Base-by-base conservation (phyloP, 2,797 vertebrate species). In the Acipenser oxyrinchus region DNA sequence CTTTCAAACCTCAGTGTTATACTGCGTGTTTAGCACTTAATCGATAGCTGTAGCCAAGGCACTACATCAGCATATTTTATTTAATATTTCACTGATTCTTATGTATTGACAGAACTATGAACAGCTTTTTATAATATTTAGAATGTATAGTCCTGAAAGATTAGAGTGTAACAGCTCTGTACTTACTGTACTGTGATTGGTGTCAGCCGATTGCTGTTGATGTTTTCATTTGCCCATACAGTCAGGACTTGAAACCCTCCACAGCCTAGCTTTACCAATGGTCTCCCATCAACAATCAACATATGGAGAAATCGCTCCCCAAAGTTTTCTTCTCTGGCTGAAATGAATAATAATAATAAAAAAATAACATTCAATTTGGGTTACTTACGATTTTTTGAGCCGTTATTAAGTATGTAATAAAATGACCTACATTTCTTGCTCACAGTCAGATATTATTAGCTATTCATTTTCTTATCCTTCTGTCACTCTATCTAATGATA, bases 271-370 rank as follows among this genome's bases (percentile, higher is more conserved):
- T 79, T 78, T 77, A 84, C 81, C 37, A 75, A 82, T 8, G 83
- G 86, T 66, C 59, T 84, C 75, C 92, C 92, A 70, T 93, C 88
- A 78, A 86, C 70, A 61, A 94, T 87, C 72, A 92, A 93, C 51
- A 95, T 75, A 60, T 93, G 91, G 71, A 95, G 87, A 73, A 94
- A 95, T 5, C 74, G 78, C 58, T 88, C 80, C 61, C 84, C 87
- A 50, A 80, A 83, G 77, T 87, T 86, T 73, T 84, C 86, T 68
- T 92, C 87, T 66, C 78, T 79, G 71, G 84, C 93, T 94, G 80
- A 74, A 84, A 83, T 77, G 74, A 76, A 1, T 37, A 37, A 4
- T 37, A 37, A 37, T 37, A 37, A 37, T 2, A 37, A 49, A 66
- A 18, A 18, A 18, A 18, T 18, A 18, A 18, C 15, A 48, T 18